These are phyloP conservation scores for Galagoides demidoff DNA, from an alignment of 2,797 vertebrate species.

Conservation along the genomic window DNA sequence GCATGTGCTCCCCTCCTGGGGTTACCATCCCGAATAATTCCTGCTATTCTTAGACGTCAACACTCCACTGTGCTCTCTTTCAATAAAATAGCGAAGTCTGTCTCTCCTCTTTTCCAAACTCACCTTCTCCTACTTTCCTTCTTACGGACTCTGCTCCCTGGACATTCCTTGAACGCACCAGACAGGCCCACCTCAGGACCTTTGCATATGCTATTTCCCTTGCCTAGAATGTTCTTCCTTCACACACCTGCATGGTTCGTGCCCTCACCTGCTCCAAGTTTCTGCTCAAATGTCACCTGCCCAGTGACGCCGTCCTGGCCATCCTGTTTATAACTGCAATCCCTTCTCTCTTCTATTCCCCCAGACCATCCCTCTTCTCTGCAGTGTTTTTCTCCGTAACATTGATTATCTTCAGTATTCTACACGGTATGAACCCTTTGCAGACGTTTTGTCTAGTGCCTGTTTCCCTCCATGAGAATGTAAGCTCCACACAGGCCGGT, in stretches of 20 bases:
- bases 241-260: neutral
- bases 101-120: neutral
- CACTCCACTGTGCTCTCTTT: neutral
- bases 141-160: neutral
- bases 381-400: neutral
- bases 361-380: neutral
- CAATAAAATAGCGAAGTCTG: neutral
- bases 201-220: neutral
- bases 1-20: fast-evolving
- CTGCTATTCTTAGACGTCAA: neutral
- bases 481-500: neutral
- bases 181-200: neutral
- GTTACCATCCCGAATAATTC: neutral
- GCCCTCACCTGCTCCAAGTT: neutral
- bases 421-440: neutral
- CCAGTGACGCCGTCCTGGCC: neutral
- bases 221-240: neutral
- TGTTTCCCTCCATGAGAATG: neutral
- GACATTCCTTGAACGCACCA: neutral
- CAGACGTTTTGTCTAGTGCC: neutral
- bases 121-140: neutral
- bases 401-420: neutral
- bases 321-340: neutral
- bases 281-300: neutral
- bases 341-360: neutral